Base-by-base conservation (phyloP, 2,797 vertebrate species). In the Iguana delicatissima region DNA sequence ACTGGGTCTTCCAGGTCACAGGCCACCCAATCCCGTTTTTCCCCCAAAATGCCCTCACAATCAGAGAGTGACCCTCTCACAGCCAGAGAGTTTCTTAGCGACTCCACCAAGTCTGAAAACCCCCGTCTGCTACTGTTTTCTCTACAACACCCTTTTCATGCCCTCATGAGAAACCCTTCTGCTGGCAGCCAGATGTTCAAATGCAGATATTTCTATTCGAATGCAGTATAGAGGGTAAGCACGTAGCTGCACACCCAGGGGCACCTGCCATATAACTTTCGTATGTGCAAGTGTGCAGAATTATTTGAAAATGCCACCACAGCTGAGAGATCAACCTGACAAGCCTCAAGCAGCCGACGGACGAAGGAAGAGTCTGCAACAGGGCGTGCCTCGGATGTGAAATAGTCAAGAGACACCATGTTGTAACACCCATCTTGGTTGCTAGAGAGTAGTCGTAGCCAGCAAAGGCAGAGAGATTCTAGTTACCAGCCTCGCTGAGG, bases 391-490 rank as follows among this genome's bases (percentile, higher is more conserved):
- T 73, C 46, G 0, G 20, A 73, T 42, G 24, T 0, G 82, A 86
- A 79, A 76, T 88, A 84, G 90, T 69, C 85, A 42, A 18, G 0
- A 1, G 85, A 62, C 46, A 73, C 85, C 62, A 67, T 0, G 1
- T 0, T 55, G 55, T 0, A 0, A 64, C 1, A 86, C 0, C 1
- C 35, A 8, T 3, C 0, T 0, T 4, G 13, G 82, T 57, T 12
- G 32, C 80, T 50, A 14, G 2, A 38, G 76, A 74, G 16, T 14
- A 88, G 76, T 16, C 9, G 52, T 12, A 20, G 32, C 62, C 22
- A 12, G 0, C 0, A 0, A 46, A 1, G 16, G 4, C 67, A 77
- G n/a, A 22, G 6, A 0, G 0, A 0, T 67, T 16, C 38, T 42
- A 69, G 14, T 87, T 89, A 52, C 62, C 10, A 8, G 16, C 2